Evolutionary conservation across 2,888 invertebrate species (phyloP).

Genomic region (Drosophila atripex): DNA sequence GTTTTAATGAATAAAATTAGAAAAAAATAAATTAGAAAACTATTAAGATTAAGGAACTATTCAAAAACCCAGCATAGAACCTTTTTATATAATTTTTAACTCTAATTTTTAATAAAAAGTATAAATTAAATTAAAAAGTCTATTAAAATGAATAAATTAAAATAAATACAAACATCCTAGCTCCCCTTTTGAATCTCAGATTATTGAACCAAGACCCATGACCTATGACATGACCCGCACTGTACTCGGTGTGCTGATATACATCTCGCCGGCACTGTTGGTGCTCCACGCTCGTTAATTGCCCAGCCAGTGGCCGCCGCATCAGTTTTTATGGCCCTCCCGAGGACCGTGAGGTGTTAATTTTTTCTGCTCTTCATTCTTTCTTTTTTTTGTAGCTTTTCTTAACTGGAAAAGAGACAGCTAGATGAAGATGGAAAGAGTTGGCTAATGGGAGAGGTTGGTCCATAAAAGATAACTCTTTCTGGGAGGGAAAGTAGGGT

Average conservation of each 20-base stretch:
- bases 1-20: no score
- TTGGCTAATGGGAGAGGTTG: background rate
- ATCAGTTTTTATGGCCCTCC: conserved; percentile 59
- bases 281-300: conserved; percentile 58
- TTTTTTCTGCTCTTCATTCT: background rate
- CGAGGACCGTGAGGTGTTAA: conserved; percentile 32
- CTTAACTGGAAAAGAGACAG: background rate
- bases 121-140: no score
- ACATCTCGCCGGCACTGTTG: conserved; percentile 10
- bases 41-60: no score
- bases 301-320: conserved; percentile 65
- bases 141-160: no score
- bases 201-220: no score
- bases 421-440: background rate
- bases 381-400: background rate
- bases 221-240: conserved; percentile 7
- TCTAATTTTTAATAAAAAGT: no score
- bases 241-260: conserved; percentile 6
- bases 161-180: no score
- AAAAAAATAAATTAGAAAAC: no score
- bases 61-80: no score
- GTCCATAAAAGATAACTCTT: conserved; percentile 23
- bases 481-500: background rate
- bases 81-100: no score
- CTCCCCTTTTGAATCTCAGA: no score